Base-by-base conservation (phyloP, 2,888 invertebrate genomes). In the Dicranocentrus wangi region DNA sequence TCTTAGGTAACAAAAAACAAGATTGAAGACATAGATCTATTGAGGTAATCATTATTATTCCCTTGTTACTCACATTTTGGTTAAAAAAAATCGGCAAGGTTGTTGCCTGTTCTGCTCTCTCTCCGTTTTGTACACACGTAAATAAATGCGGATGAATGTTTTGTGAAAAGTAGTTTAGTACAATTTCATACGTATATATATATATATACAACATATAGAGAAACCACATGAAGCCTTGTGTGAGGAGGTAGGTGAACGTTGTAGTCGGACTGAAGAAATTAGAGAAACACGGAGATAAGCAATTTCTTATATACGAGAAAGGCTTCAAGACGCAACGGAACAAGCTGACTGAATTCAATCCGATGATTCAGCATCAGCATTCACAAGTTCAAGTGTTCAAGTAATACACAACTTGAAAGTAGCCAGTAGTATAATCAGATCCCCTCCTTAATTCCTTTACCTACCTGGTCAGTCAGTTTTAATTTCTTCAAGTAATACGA, bases 21-120 rank as follows among this genome's bases (percentile, higher is more conserved):
- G 66, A 66, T 66, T 66, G 66, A 66, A 66, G 66, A 51, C 51
- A 65, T 3, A 27, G 42, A 66, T 66, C 66, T 51, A 47, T 66
- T 39, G 66, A 51, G 66, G 66, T 66, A 66, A 66, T 66, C 66
- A 42, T 61, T 61, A 61, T 21, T 61, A 21, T 63, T 39, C 23
- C 21, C 42, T 42, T 42, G 63, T 39, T 21, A 63, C 42, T 63
- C 63, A 63, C 60, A 13, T 39, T 66, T 47, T 51, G 17, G 47
- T 19, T 39, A 42, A 43, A 27, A 43, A 39, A 63, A 39, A 10
- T 42, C 39, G 63, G 63, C 47, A 66, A 66, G 66, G 66, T 66
- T 66, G 66, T 17, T 51, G 66, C 25, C 51, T 51, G 66, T 66
- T 63, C 63, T 66, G 66, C 66, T 66, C 66, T 43, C 66, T 42